Evolutionary conservation across 2,888 invertebrate genomes (phyloP).

Genomic region (Luffia ferchaultella): DNA sequence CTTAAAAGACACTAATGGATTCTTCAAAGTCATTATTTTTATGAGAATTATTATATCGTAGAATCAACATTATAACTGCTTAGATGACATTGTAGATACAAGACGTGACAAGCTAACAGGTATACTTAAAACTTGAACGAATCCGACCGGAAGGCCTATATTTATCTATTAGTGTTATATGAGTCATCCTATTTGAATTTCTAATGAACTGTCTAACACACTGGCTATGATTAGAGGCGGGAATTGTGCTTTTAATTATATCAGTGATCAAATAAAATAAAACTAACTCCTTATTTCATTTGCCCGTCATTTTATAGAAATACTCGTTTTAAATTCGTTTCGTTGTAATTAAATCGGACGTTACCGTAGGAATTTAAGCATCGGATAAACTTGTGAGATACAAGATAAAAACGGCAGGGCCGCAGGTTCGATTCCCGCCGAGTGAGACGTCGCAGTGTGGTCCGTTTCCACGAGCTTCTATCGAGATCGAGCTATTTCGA

Average conservation of each 20-base stretch:
- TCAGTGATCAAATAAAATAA: neutral
- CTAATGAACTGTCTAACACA: neutral
- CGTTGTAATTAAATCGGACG: conserved; percentile 1
- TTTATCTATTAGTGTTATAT: neutral
- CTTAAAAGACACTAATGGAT: neutral
- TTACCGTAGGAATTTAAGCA: conserved; percentile 1
- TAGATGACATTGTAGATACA: neutral
- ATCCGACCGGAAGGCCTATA: neutral
- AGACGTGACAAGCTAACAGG: neutral
- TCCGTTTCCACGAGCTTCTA: neutral
- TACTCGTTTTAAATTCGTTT: neutral
- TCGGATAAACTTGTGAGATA: conserved; percentile 4
- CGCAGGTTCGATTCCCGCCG: neutral
- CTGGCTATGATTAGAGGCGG: neutral
- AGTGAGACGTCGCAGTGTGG: neutral
- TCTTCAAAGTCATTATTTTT: neutral
- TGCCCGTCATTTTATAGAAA: neutral
- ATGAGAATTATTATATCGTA: neutral
- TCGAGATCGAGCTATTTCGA: neutral
- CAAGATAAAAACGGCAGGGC: conserved; percentile 4
- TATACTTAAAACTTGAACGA: neutral
- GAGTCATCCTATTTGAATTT: neutral
- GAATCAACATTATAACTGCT: neutral
- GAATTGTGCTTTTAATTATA: neutral
- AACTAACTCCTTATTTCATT: neutral